These are phyloP conservation scores for Hylaeus volcanicus DNA, from an alignment of 1,140 invertebrate genomes.

Conservation along the genomic window DNA sequence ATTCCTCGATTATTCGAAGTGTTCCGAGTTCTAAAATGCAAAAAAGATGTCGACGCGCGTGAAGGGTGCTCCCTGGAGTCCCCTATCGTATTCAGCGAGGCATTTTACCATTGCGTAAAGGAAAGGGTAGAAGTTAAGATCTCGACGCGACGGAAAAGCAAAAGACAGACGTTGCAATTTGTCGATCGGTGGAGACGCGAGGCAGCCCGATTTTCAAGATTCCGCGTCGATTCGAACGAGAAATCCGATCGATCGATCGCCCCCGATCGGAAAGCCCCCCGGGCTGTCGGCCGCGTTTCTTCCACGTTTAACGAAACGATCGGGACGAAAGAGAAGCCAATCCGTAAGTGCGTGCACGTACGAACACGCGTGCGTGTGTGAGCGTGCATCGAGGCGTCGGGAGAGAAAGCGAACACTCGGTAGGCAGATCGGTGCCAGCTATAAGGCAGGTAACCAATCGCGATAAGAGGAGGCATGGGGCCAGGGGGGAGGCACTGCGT, in stretches of 20 bases:
- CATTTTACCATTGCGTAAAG: no score
- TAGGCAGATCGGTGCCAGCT: conserved; percentile 71
- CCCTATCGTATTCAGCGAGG: no score
- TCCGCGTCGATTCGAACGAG: not conserved
- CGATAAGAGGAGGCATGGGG: conserved; percentile 36
- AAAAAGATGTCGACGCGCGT: no score
- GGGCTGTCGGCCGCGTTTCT: conserved; percentile 48
- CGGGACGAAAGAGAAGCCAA: conserved; percentile 18
- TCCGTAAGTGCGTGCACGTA: conserved; percentile 5
- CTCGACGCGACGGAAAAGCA: not conserved
- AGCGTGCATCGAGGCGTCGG: conserved; percentile 61
- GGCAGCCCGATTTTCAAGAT: conserved; percentile 3
- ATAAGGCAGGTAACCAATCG: conserved; percentile 59
- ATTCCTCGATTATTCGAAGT: no score
- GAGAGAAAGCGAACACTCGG: conserved; percentile 70
- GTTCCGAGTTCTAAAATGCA: no score
- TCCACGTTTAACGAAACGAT: conserved; percentile 58
- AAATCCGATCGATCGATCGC: conserved; percentile 47
- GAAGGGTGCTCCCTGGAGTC: no score
- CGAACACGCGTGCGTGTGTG: not conserved
- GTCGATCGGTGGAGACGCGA: not conserved
- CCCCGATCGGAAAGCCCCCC: conserved; percentile 34
- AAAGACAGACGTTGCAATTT: conserved; percentile 1
- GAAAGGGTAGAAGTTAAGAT: not conserved
- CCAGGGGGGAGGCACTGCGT: conserved; percentile 51